Base-by-base conservation (phyloP, 1,140 invertebrate genomes). In the Xylocopa sonorina region DNA sequence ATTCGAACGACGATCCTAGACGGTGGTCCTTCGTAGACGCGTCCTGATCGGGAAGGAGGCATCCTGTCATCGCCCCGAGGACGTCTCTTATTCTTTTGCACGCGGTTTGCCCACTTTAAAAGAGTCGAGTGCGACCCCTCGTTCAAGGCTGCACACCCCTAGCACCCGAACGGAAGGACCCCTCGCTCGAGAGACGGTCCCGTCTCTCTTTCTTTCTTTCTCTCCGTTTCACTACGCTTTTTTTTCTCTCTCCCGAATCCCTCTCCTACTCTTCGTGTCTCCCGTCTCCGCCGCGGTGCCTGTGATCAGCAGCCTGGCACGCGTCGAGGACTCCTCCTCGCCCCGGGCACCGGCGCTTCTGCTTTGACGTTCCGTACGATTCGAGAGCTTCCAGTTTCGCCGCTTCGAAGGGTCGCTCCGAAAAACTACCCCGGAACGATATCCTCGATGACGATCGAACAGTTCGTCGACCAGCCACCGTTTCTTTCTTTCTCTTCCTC, bases 1-100 rank as follows among this genome's bases (percentile, higher is more conserved):
- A 89, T 80, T 48, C 87, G 87, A 58, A 82, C 38, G 69, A 84
- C 74, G 79, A 88, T 84, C 84, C 86, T 88, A 66, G 88, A 84
- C 74, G 85, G 87, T 72, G 87, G 85, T 89, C 90, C 88, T 87
- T 88, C 88, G 84, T 86, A 86, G 88, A 89, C 89, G 86, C 88
- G 86, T 87, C 85, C 86, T 88, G 87, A 86, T 90, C 88, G 88
- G 85, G 87, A 88, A 87, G 91, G 83, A 90, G 90, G 92, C 92
- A 93, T 93, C 87, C 90, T 93, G 89, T 92, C 92, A 92, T 92
- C 88, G 91, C 91, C 92, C 89, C 90, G 86, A 83, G 85, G 85
- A 85, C 84, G 76, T 84, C 84, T 83, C 87, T 88, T 82, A 64
- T 83, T 80, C 81, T 82, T 75, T 80, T n/a, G n/a, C n/a, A 77